Evolutionary conservation across 2,888 invertebrate genomes (phyloP).

Genomic region (Oegoconia quadripuncta): DNA sequence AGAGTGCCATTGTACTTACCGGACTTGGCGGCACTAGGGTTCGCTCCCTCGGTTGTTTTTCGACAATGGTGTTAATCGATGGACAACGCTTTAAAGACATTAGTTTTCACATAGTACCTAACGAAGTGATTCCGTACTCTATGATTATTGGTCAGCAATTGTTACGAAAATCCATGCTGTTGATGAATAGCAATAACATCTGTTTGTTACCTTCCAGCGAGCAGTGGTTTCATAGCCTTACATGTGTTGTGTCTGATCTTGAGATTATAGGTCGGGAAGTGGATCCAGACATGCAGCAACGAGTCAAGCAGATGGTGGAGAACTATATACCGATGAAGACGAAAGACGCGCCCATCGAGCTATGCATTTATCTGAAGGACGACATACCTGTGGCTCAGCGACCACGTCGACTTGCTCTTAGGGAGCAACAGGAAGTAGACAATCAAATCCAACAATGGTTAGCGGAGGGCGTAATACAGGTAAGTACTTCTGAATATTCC

Average conservation of each 20-base stretch:
- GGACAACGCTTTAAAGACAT: too few relatives aligned
- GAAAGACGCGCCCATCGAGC: slow-evolving; percentile 20
- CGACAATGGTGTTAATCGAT: too few relatives aligned
- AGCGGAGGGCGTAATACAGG: slow-evolving; percentile 12
- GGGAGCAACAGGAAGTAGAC: slow-evolving; percentile 13
- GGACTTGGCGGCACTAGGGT: too few relatives aligned
- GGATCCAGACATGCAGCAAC: neutral
- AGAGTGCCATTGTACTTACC: too few relatives aligned
- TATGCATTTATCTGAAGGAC: slow-evolving; percentile 23
- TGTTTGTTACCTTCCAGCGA: neutral
- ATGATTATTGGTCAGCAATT: too few relatives aligned
- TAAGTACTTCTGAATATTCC: slow-evolving; percentile 21
- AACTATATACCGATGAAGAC: slow-evolving; percentile 15
- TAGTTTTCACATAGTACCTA: too few relatives aligned
- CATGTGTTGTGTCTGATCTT: neutral
- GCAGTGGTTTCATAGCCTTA: neutral
- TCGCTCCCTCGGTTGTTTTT: too few relatives aligned
- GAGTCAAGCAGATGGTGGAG: slow-evolving; percentile 5
- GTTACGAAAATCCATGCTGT: too few relatives aligned
- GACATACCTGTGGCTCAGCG: slow-evolving; percentile 22
- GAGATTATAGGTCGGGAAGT: neutral
- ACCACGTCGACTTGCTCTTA: slow-evolving; percentile 15
- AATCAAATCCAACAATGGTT: slow-evolving; percentile 18
- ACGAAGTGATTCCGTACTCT: too few relatives aligned
- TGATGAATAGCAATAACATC: slow-evolving; percentile 11